Conservation (phyloP, 1,140 invertebrate species). For the Drosophila tristis region DNA sequence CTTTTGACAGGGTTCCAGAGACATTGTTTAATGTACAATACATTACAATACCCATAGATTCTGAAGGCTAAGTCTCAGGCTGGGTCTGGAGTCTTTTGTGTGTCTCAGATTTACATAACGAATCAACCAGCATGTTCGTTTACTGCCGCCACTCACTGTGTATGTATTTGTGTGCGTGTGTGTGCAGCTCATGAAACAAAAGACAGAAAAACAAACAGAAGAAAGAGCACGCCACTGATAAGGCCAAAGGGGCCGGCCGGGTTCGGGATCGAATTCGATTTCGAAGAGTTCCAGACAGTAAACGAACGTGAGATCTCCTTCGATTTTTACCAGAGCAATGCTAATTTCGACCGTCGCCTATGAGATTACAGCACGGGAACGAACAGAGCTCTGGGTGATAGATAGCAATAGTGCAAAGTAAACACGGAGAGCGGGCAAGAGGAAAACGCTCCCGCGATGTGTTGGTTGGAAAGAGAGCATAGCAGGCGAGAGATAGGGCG, state of each 20-base stretch:
- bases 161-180: neutral
- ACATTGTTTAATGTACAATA: neutral
- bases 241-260: constrained; percentile 30
- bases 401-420: constrained; percentile 42
- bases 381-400: constrained; percentile 11
- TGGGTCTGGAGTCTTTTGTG: neutral
- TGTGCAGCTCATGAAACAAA: constrained; percentile 46
- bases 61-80: too few species aligned
- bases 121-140: constrained; percentile 16
- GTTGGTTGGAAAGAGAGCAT: neutral
- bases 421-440: constrained; percentile 5
- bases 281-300: constrained; percentile 2
- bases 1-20: constrained; percentile 1
- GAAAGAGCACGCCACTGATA: constrained; percentile 49
- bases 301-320: constrained; percentile 20
- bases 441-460: too few species aligned
- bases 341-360: constrained; percentile 53
- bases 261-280: constrained; percentile 16
- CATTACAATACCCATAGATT: too few species aligned
- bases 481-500: constrained; percentile 3
- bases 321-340: constrained; percentile 38
- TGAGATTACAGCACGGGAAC: constrained; percentile 45
- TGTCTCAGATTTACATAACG: constrained; percentile 56
- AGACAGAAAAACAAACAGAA: constrained; percentile 61
- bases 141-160: constrained; percentile 26